Base-by-base conservation (phyloP, 53 echinoderm and acorn worm genomes). In the Luidia sarsii region DNA sequence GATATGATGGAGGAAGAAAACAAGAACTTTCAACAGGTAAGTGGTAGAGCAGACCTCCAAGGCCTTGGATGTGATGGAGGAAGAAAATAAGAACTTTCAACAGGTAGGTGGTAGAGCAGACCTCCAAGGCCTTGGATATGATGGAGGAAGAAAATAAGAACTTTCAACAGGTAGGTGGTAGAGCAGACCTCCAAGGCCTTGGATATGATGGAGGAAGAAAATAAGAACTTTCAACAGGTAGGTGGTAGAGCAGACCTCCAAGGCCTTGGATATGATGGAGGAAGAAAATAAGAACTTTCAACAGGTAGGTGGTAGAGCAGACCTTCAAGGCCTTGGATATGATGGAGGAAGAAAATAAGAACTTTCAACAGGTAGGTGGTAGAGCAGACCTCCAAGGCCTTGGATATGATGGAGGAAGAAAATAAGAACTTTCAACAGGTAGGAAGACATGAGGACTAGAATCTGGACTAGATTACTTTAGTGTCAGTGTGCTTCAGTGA, bases 41-140 rank as follows among this genome's bases (percentile, higher is more conserved):
- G 66, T 97, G 8, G 89, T 97, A 4, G 97, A 97, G 25, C 93
- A 97, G 86, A 94, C 93, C 3, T 91, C 93, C 7, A 82, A 86
- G 48, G 89, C 97, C 3, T 70, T 97, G 29, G 33, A 69, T 20
- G 71, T 94, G 72, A 65, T 94, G 25, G 97, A 94, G 70, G 81
- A 86, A 10, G 93, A 97, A 51, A 97, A 97, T 50, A 86, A 83
- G 75, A 89, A 85, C 38, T 90, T 91, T 39, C 91, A 94, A 49
- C 90, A 97, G 89, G 97, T 97, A 21, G 7, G 66, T 97, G 8
- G 89, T 97, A 4, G 97, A 97, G 25, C 93, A 97, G 86, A 94
- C 93, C 3, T 91, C 93, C 7, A 82, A 86, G 48, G 89, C 97
- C 3, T 70, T 97, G 29, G 33, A 69, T 20, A 79, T 94, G 72